Evolutionary conservation across 2,113 vertebrate genomes (phyloP), one percentile per base, ranked within the genome.

Genomic region (Seriola aureovittata): DNA sequence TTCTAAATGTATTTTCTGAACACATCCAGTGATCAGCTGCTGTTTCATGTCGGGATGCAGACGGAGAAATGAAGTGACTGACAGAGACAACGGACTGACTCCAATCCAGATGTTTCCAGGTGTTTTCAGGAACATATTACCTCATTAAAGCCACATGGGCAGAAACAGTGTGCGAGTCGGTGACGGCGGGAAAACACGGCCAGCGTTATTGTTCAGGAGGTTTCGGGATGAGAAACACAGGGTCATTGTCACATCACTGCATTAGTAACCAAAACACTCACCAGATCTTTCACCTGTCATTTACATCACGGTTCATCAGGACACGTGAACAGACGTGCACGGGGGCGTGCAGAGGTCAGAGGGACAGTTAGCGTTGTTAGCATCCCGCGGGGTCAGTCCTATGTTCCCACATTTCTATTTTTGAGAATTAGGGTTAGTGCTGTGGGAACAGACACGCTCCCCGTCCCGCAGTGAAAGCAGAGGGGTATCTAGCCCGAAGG

Each of bases 111-210:
- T 95, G 90, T 68, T 63, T 85, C 77, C 75, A 85, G 69, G 74
- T 80, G 76, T 87, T 94, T 96, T 94, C 95, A 96, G 95, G 93
- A 97, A 97, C 96, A 93, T 95, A 88, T 97, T 96, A 96, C 96
- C 97, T 98, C 97, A 97, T 95, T 96, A 87, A 92, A 96, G 85
- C 83, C 80, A 67, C 52, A 19, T 91, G 88, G 86, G 93, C 95
- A 93, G 94, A 81, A 42, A 42, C 40, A 38, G 38, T 38, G 38
- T 8, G 38, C 38, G 38, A 38, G 21, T 48, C n/a, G 0, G 32
- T 2, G 69, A 7, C 1, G 38, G 29, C 0, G 34, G n/a, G 13
- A 17, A 42, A 29, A 23, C 50, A 9, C 8, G 3, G 21, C 52
- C 21, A 11, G 5, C 7, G 55, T 59, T 34, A 36, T 13, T 3